Evolutionary conservation across 1,140 invertebrate species (phyloP).

Genomic region (Habropoda laboriosa): DNA sequence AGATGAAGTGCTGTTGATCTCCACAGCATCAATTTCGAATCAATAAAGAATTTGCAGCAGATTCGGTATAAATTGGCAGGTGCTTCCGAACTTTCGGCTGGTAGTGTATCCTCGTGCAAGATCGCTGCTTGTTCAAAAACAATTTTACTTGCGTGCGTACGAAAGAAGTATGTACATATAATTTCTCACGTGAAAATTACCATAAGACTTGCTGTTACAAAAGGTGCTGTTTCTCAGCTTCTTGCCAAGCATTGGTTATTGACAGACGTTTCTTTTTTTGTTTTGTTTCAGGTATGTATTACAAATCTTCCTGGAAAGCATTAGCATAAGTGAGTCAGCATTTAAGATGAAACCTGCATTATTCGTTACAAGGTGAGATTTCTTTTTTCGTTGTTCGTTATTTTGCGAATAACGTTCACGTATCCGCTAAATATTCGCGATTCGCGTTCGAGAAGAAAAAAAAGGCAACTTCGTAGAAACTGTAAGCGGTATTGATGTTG

Average conservation of each 20-base stretch:
- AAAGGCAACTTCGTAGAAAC: not conserved
- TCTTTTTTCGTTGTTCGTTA: not conserved
- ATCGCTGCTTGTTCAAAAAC: too few relatives aligned
- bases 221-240: not conserved
- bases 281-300: constrained; percentile 9
- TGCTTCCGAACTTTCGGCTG: too few relatives aligned
- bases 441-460: not conserved
- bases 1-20: too few relatives aligned
- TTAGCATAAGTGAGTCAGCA: not conserved
- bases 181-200: too few relatives aligned
- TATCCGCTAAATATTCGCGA: not conserved
- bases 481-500: not conserved
- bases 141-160: too few relatives aligned
- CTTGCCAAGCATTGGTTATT: not conserved
- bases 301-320: constrained; percentile 7
- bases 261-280: not conserved
- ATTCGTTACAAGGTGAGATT: constrained; percentile 23
- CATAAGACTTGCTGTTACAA: not conserved
- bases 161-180: too few relatives aligned
- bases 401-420: constrained; percentile 5
- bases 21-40: too few relatives aligned
- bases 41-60: too few relatives aligned
- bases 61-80: too few relatives aligned
- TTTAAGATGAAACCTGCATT: not conserved
- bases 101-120: too few relatives aligned